phyloP scores from a whole-genome alignment of 2,113 vertebrate species.

The Felis chaus region DNA sequence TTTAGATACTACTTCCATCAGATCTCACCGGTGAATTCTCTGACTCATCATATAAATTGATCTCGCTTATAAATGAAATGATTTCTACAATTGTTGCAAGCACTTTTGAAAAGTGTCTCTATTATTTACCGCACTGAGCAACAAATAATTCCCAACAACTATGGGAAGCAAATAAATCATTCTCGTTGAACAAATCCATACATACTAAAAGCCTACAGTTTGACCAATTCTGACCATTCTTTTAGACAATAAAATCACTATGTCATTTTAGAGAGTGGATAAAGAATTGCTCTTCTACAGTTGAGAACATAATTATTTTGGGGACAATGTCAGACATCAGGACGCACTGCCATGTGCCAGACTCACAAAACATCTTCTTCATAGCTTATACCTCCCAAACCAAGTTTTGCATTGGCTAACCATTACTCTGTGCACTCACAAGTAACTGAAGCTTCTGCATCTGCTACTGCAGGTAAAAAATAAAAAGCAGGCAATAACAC shows the following conservation, averaged over 20 bases:
- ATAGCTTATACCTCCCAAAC: constrained; percentile 17
- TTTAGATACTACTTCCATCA: neutral
- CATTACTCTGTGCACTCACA: constrained; percentile 54
- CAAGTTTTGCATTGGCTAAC: constrained; percentile 51
- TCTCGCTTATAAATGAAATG: constrained; percentile 21
- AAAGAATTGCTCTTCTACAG: neutral
- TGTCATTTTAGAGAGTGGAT: neutral
- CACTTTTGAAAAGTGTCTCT: constrained; percentile 4
- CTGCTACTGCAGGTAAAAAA: constrained; percentile 63
- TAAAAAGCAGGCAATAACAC: constrained; percentile 74
- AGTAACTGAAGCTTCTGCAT: constrained; percentile 57
- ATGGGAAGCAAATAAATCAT: neutral
- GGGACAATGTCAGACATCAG: neutral
- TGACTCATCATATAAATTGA: constrained; percentile 26
- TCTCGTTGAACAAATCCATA: neutral
- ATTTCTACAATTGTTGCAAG: neutral
- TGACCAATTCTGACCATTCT: neutral
- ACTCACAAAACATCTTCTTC: neutral
- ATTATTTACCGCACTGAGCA: neutral
- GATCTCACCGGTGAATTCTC: neutral
- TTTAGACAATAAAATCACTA: constrained; percentile 7
- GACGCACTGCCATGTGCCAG: neutral
- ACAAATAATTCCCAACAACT: neutral
- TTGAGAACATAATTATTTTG: neutral
- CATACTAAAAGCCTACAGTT: neutral